phyloP scores from a whole-genome alignment of 2,797 vertebrate species.

The Epinephelus coioides region DNA sequence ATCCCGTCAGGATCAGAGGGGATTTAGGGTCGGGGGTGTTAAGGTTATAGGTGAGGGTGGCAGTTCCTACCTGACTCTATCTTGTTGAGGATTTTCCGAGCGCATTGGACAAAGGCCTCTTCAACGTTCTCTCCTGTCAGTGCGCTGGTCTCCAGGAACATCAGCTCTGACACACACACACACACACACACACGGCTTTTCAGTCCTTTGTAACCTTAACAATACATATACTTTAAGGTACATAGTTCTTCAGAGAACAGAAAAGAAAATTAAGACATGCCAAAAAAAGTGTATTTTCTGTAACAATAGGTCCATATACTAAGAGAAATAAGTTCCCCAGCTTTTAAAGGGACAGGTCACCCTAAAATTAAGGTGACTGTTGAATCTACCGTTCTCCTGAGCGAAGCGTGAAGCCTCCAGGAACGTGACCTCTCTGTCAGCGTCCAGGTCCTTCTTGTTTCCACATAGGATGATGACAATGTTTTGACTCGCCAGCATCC shows the following conservation, averaged over 20 bases:
- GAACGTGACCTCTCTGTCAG: conserved; percentile 94
- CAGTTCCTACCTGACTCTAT: conserved; percentile 91
- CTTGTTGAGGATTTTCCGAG: conserved; percentile 95
- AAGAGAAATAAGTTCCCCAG: too few relatives aligned
- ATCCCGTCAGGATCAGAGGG: conserved; percentile 28
- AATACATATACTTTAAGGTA: not conserved
- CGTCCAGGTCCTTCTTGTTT: conserved; percentile 96
- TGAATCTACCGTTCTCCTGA: conserved; percentile 91
- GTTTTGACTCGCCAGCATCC: conserved; percentile 95
- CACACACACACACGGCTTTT: not conserved
- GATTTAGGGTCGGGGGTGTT: conserved; percentile 12
- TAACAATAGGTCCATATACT: conserved; percentile 1
- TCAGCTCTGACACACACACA: conserved; percentile 86
- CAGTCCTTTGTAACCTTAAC: not conserved
- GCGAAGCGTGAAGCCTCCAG: conserved; percentile 95
- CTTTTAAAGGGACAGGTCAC: not conserved
- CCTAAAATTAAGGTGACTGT: not conserved
- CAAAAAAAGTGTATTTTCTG: not conserved
- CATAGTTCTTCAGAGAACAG: not conserved
- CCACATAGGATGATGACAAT: conserved; percentile 96
- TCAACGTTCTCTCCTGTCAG: conserved; percentile 95
- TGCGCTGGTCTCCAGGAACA: conserved; percentile 96
- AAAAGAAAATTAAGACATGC: not conserved
- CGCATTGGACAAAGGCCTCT: conserved; percentile 95
- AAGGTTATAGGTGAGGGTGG: not conserved